These are phyloP conservation scores for Mamestra configurata DNA, from an alignment of 1,140 invertebrate species.

Conservation along the genomic window DNA sequence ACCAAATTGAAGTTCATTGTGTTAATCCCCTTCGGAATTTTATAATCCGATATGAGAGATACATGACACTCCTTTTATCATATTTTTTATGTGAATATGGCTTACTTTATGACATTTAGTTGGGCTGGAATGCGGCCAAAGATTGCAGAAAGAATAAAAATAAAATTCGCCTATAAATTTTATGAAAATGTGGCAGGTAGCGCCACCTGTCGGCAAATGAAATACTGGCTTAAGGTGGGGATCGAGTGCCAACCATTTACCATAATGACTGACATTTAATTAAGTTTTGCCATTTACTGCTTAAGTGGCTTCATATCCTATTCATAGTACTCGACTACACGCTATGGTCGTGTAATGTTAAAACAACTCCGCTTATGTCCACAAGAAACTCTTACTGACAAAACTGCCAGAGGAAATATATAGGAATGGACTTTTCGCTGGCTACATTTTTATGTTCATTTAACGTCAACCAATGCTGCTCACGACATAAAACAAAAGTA, in stretches of 20 bases:
- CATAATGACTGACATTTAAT: constrained; percentile 49
- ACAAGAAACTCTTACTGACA: neutral
- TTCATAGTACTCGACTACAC: constrained; percentile 16
- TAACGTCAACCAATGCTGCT: constrained; percentile 10
- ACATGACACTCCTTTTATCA: constrained; percentile 30
- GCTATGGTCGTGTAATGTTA: neutral
- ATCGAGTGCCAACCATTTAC: constrained; percentile 24
- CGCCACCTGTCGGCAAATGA: constrained; percentile 25
- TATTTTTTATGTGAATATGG: constrained; percentile 42
- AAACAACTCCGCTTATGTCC: neutral
- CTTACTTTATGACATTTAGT: constrained; percentile 18
- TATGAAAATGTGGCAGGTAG: constrained; percentile 9
- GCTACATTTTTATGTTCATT: constrained; percentile 21
- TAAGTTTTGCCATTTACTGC: constrained; percentile 30
- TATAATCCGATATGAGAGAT: constrained; percentile 54
- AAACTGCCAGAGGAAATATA: neutral
- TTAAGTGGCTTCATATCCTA: constrained; percentile 13
- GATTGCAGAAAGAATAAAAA: neutral
- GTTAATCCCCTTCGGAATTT: constrained; percentile 55
- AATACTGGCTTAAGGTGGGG: constrained; percentile 26
- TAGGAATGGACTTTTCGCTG: constrained; percentile 11
- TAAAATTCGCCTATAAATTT: constrained; percentile 13
- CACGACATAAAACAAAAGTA: constrained; percentile 34
- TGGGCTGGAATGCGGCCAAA: constrained; percentile 6
- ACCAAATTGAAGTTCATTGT: constrained; percentile 48